Evolutionary conservation across 2,888 invertebrate species (phyloP).

Genomic region (Tenodera sinensis): DNA sequence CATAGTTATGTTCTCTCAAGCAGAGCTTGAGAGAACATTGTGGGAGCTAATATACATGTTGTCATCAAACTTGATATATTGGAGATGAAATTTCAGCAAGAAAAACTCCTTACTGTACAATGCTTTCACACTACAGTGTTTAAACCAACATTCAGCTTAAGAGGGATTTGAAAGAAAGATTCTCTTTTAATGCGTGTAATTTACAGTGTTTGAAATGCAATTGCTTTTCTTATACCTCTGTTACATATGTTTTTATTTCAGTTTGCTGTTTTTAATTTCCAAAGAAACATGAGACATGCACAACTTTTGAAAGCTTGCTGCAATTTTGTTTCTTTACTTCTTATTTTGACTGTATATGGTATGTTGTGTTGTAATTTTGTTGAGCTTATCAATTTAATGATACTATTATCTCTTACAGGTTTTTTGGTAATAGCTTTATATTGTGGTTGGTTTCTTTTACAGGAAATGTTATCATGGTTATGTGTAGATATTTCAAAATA

Average conservation of each 20-base stretch:
- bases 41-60: too few species aligned
- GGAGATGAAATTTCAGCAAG: too few species aligned
- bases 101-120: too few species aligned
- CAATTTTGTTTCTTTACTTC: not conserved
- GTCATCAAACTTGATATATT: too few species aligned
- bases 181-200: not conserved
- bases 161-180: too few species aligned
- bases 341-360: not conserved
- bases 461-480: not conserved
- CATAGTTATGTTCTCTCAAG: too few species aligned
- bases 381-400: not conserved
- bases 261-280: not conserved
- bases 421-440: not conserved
- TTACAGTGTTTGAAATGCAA: not conserved
- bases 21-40: too few species aligned
- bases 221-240: not conserved
- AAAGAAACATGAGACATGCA: not conserved
- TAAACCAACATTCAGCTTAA: too few species aligned
- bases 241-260: not conserved
- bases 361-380: not conserved
- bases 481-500: not conserved
- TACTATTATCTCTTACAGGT: not conserved
- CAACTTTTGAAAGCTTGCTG: not conserved
- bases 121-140: too few species aligned
- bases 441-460: not conserved